Base-by-base conservation (phyloP, 2,888 invertebrate genomes). In the Cosmopolites sordidus region DNA sequence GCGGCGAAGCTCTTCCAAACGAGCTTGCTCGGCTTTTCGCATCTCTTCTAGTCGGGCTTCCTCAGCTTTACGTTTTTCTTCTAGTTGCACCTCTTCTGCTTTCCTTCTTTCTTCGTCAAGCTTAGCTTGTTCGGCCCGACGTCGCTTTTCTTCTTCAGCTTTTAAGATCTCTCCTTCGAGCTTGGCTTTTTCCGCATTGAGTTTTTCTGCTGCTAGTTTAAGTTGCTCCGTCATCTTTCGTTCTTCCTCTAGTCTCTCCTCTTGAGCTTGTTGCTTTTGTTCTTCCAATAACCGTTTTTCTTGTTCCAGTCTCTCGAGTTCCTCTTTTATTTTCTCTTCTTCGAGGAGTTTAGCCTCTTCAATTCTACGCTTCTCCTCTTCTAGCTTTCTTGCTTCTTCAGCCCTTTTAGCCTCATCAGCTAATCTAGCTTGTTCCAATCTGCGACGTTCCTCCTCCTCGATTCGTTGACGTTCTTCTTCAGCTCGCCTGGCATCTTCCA, bases 291-390 rank as follows among this genome's bases (percentile, higher is more conserved):
- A 58, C 51, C 48, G 56, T 12, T 43, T 54, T 60, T 59, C 64
- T 59, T 53, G 61, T 51, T 58, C 58, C 38, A 61, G 29, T 57
- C 55, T 55, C 1, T 56, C 52, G 15, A 58, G 58, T 54, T 63
- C 60, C 14, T 56, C 62, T 43, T 49, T 55, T 50, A 62, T 64
- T 8, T 61, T 59, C 62, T 67, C 66, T 59, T 66, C 64, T 16
- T 58, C 61, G 46, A 53, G 3, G 37, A 50, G 38, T 38, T 27
- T 61, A 48, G 62, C 57, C 58, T 68, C 56, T 53, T 66, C 63
- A n/a, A 61, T 62, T 50, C 54, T 59, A 8, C 54, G 42, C 18
- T 56, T 56, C 43, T 60, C 60, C 29, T 59, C 55, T 53, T 58
- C 59, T 27, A 59, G 43, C 49, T 48, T 42, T 5, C 48, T 49